A percentile compares a stretch with the other conserved stretches of the same genome.
phyloP scores from a whole-genome alignment of 2,888 invertebrate genomes.

The Choristoneura rosaceana region DNA sequence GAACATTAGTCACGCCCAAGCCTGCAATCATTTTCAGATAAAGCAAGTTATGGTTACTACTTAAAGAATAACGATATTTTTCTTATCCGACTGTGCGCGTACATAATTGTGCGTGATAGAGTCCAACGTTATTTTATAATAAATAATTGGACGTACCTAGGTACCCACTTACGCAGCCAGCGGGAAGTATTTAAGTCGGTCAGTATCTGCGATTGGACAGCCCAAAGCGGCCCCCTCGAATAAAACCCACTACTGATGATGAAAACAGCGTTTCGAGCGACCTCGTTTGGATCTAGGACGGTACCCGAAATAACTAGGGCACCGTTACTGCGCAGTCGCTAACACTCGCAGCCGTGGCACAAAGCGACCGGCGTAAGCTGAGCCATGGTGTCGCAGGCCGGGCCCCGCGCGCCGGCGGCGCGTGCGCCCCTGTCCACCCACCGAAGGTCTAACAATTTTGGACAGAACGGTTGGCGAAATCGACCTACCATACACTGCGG shows the following conservation, averaged over 20 bases:
- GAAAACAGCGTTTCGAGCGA: slow-evolving; percentile 75
- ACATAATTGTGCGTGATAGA: not conserved
- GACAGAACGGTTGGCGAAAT: slow-evolving; percentile 63
- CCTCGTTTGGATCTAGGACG: slow-evolving; percentile 81
- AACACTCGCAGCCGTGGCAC: slow-evolving; percentile 66
- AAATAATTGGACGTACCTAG: not conserved
- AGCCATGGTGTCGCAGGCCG: not conserved
- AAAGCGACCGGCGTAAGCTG: slow-evolving; percentile 50
- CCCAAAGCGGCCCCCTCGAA: slow-evolving; percentile 79
- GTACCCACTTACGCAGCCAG: slow-evolving; percentile 46
- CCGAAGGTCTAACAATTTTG: slow-evolving; percentile 51
- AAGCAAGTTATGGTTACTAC: too few relatives aligned
- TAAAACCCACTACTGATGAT: slow-evolving; percentile 75
- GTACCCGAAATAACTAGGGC: slow-evolving; percentile 83
- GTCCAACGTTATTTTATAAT: not conserved
- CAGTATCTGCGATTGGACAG: slow-evolving; percentile 66
- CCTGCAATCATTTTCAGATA: too few relatives aligned
- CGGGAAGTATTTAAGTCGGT: slow-evolving; percentile 61
- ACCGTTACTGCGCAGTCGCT: slow-evolving; percentile 79
- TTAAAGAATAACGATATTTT: too few relatives aligned
- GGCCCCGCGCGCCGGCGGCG: slow-evolving; percentile 3
- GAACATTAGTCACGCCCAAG: too few relatives aligned
- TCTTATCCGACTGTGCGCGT: not conserved
- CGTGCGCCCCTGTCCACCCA: not conserved
- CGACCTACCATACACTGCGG: slow-evolving; percentile 62